These are phyloP conservation scores for Philereme vetulata DNA, from an alignment of 2,888 invertebrate species.

Conservation along the genomic window DNA sequence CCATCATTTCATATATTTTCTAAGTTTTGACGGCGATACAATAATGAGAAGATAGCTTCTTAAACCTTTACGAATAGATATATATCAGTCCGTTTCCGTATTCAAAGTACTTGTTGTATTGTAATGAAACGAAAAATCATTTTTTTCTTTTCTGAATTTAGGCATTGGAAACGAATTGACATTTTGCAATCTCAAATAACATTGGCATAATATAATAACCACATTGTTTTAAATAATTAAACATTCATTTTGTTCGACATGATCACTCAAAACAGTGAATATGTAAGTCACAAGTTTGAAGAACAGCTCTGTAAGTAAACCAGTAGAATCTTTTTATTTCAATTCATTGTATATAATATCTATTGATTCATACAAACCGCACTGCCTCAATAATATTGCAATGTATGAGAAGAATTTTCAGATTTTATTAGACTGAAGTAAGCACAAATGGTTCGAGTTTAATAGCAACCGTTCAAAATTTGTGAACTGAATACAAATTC, in stretches of 20 bases:
- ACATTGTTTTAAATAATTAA: not conserved
- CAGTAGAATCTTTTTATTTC: too few relatives aligned
- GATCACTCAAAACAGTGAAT: too few relatives aligned
- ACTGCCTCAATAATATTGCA: too few relatives aligned
- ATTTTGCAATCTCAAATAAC: conserved; percentile 14
- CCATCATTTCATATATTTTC: not conserved
- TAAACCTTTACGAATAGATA: conserved; percentile 1
- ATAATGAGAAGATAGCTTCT: conserved; percentile 13
- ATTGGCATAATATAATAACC: not conserved
- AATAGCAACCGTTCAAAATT: not conserved
- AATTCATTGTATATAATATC: too few relatives aligned
- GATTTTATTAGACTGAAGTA: too few relatives aligned
- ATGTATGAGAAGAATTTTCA: too few relatives aligned
- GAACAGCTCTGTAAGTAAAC: too few relatives aligned
- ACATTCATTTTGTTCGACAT: too few relatives aligned
- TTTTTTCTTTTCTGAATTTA: not conserved
- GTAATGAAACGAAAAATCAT: too few relatives aligned
- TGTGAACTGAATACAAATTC: not conserved
- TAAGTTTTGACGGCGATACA: conserved; percentile 17
- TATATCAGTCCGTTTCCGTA: conserved; percentile 13
- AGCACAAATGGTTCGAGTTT: too few relatives aligned
- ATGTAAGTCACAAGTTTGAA: too few relatives aligned
- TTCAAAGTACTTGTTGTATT: not conserved
- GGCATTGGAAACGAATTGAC: conserved; percentile 17
- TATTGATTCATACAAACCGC: too few relatives aligned